phyloP scores from a whole-genome alignment of 92 coral and sea anemone species.

The Phenganax subtilis region DNA sequence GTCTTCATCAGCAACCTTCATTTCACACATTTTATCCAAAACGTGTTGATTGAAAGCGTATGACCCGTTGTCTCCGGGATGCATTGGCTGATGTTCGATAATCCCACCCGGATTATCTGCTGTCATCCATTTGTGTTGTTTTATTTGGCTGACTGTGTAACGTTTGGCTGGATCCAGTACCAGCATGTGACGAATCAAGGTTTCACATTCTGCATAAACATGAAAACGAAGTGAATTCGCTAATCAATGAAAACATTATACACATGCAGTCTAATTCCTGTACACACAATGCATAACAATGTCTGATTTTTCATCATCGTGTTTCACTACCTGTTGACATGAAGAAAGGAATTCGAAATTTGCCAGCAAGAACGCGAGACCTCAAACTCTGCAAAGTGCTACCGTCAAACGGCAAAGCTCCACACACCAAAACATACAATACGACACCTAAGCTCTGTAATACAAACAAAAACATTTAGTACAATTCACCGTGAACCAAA shows the following conservation, averaged over 20 bases:
- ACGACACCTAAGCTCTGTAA: constrained; percentile 93
- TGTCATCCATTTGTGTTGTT: constrained; percentile 83
- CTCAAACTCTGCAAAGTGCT: constrained; percentile 84
- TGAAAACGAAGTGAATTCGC: not conserved
- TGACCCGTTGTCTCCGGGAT: constrained; percentile 48
- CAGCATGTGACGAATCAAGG: constrained; percentile 95
- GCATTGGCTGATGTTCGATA: constrained; percentile 20
- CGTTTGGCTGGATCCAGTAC: constrained; percentile 85
- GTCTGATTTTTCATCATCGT: not conserved
- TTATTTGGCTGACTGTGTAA: constrained; percentile 72
- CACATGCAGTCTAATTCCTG: not conserved
- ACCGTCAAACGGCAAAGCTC: constrained; percentile 97
- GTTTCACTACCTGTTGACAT: constrained; percentile 85
- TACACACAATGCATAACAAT: not conserved
- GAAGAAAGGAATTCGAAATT: constrained; percentile 94
- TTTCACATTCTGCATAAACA: constrained; percentile 71
- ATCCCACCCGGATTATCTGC: constrained; percentile 32
- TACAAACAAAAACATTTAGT: not conserved
- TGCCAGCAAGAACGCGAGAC: constrained; percentile 85
- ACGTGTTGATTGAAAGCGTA: constrained; percentile 62
- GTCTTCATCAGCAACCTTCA: constrained; percentile 71
- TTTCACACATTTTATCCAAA: constrained; percentile 61
- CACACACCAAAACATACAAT: constrained; percentile 90
- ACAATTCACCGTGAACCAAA: no score
- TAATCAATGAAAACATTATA: not conserved